Conservation (phyloP, 2,888 invertebrate species). For the Ectropis crepuscularia region DNA sequence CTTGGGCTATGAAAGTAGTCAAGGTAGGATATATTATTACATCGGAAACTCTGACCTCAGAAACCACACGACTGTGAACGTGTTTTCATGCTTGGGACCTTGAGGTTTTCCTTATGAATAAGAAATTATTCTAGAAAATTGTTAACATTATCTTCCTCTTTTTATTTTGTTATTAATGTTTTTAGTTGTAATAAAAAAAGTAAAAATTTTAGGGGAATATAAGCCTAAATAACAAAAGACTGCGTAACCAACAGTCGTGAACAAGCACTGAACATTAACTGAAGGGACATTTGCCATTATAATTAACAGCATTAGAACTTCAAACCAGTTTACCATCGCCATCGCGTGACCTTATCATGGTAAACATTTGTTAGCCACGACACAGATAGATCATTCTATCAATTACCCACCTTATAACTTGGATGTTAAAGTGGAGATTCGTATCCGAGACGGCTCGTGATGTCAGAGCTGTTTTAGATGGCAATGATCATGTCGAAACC, state of each 20-base stretch:
- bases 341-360: conserved; percentile 37
- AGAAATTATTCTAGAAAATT: conserved; percentile 9
- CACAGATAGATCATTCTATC: conserved; percentile 31
- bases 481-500: conserved; percentile 34
- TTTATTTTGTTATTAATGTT: too few relatives aligned
- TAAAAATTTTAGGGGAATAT: too few relatives aligned
- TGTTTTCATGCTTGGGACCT: conserved; percentile 8
- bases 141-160: background rate
- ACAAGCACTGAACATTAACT: conserved; percentile 1
- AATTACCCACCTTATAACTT: conserved; percentile 25
- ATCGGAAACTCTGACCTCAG: conserved; percentile 1
- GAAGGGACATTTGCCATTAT: conserved; percentile 18
- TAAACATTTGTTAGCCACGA: conserved; percentile 35
- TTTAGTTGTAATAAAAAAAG: background rate
- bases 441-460: conserved; percentile 23
- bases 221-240: too few relatives aligned
- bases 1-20: background rate
- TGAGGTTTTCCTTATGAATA: conserved; percentile 14
- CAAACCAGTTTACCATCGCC: conserved; percentile 30
- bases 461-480: conserved; percentile 36
- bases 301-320: conserved; percentile 21
- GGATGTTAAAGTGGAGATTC: conserved; percentile 24
- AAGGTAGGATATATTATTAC: background rate
- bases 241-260: background rate
- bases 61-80: conserved; percentile 2